Conservation (phyloP, 2,888 invertebrate species). For the Aspidiotus rigidus region DNA sequence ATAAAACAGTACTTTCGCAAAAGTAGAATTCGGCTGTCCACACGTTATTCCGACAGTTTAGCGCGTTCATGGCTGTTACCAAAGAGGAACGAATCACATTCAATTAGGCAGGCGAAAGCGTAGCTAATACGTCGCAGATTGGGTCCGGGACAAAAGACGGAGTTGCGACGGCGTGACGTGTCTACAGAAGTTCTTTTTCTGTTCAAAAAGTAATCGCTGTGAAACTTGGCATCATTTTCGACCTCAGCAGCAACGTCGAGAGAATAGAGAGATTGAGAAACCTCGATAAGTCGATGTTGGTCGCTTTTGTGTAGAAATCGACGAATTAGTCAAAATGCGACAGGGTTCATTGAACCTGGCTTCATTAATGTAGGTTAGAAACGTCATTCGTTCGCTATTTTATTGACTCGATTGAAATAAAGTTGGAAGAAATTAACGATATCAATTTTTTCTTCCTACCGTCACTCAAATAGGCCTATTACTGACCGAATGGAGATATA, state of each 20-base stretch:
- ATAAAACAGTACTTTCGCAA: slow-evolving; percentile 21
- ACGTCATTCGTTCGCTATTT: neutral
- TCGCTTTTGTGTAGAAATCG: slow-evolving; percentile 4
- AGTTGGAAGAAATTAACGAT: too few relatives aligned
- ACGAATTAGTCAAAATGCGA: slow-evolving; percentile 3
- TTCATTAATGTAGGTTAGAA: slow-evolving; percentile 2
- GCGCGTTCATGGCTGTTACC: slow-evolving; percentile 31
- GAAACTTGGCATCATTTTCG: slow-evolving; percentile 31
- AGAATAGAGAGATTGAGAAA: slow-evolving; percentile 18
- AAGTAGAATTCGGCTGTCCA: slow-evolving; percentile 30
- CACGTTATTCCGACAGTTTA: slow-evolving; percentile 19
- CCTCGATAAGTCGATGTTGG: slow-evolving; percentile 17
- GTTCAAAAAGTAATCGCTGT: slow-evolving; percentile 24
- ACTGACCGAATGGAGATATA: too few relatives aligned
- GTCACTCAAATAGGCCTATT: too few relatives aligned
- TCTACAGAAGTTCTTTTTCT: slow-evolving; percentile 26
- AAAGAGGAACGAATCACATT: slow-evolving; percentile 33
- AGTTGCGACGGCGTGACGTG: slow-evolving; percentile 32
- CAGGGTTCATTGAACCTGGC: slow-evolving; percentile 1
- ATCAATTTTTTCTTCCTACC: too few relatives aligned
- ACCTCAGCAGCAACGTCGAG: neutral
- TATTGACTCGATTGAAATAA: too few relatives aligned
- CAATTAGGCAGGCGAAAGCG: slow-evolving; percentile 30
- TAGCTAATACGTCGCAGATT: slow-evolving; percentile 22
- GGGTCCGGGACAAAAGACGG: slow-evolving; percentile 28